These are phyloP conservation scores for Bedellia somnulentella DNA, from an alignment of 2,888 invertebrate genomes.

Conservation along the genomic window DNA sequence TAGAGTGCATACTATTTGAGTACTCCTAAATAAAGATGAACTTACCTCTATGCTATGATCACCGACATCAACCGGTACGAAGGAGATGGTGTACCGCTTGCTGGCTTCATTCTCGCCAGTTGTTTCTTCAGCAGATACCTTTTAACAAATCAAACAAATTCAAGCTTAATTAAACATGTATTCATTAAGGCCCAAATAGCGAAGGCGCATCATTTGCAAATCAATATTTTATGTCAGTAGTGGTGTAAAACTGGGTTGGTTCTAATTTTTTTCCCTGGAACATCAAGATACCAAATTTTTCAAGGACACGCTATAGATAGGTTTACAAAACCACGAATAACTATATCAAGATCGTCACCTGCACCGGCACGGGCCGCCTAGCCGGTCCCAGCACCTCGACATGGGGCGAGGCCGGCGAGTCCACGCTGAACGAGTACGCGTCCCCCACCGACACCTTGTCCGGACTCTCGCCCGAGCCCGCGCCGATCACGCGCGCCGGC, in stretches of 20 bases:
- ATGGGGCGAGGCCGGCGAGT: conserved; percentile 79
- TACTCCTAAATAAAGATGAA: too few relatives aligned
- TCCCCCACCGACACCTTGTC: conserved; percentile 84
- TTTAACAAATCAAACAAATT: conserved; percentile 5
- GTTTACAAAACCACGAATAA: too few relatives aligned
- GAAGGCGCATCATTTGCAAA: too few relatives aligned
- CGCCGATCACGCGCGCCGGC: conserved; percentile 80
- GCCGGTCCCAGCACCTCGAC: conserved; percentile 81
- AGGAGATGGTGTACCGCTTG: conserved; percentile 64
- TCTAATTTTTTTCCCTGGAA: too few relatives aligned
- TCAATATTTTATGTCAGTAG: too few relatives aligned
- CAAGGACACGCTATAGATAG: too few relatives aligned
- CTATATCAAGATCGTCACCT: conserved; percentile 22
- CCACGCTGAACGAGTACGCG: conserved; percentile 82
- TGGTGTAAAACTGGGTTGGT: too few relatives aligned
- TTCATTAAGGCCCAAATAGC: too few relatives aligned
- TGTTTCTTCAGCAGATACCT: conserved; percentile 52
- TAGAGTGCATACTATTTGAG: too few relatives aligned
- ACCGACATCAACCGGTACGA: conserved; percentile 87
- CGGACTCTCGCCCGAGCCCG: conserved; percentile 75
- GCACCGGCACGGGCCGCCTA: conserved; percentile 69
- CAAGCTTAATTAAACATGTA: too few relatives aligned
- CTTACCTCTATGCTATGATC: conserved; percentile 90
- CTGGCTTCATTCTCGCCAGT: conserved; percentile 51
- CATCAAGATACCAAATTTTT: too few relatives aligned